Base-by-base conservation (phyloP, 1,140 invertebrate species). In the Himalopsyche phryganea region DNA sequence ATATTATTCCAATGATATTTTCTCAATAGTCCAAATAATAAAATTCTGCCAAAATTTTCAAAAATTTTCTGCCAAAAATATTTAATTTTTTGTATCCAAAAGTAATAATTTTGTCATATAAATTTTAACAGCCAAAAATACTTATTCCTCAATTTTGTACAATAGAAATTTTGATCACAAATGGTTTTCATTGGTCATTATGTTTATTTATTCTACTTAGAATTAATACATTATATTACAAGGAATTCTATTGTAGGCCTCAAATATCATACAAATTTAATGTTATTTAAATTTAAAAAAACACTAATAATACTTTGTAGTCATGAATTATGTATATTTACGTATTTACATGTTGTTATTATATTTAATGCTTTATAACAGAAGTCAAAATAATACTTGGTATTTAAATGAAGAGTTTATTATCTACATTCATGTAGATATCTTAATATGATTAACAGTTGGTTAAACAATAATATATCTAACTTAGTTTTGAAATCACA, bases 111-210 rank as follows among this genome's bases (percentile, higher is more conserved):
- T 60, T 54, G 18, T 53, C 50, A 53, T 60, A 64, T 60, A 63
- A 64, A 52, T 64, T 64, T 64, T 58, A 64, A 64, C 62, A 64
- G 62, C 62, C 62, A 58, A 64, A 64, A 64, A 64, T 64, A 64
- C 62, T 64, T 60, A 60, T 52, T 64, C 58, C 58, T 60, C 62
- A 60, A 60, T 64, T 64, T 64, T 64, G 62, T 64, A 64, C 62
- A 64, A 64, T 64, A 64, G 60, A 64, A 64, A 64, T 64, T 64
- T 64, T 77, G 75, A 78, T 78, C 76, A 78, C 76, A 78, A 78
- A 75, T 77, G 75, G 74, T 75, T 78, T 78, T 78, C 76, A 78
- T 78, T 78, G 76, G 76, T 78, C 76, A 78, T 76, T 78, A 78
- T 76, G 74, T 76, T 78, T 75, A 73, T 72, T 71, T 77, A 77